A percentile compares a stretch with the other conserved stretches of the same genome.
These are phyloP conservation scores for Engraulis encrasicolus DNA, from an alignment of 2,113 vertebrate genomes.

Conservation along the genomic window DNA sequence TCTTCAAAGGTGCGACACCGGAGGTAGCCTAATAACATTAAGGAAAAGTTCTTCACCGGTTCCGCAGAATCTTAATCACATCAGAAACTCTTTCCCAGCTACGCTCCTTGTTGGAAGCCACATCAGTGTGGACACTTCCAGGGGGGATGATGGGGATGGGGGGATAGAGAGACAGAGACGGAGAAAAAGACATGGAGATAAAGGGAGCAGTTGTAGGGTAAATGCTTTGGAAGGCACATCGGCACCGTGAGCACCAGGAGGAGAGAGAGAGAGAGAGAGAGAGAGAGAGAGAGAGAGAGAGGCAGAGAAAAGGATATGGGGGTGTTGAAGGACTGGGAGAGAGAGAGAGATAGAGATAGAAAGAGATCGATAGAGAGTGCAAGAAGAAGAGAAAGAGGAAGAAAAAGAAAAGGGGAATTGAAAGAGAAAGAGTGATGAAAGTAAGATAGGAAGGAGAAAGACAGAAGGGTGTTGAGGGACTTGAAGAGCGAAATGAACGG, in stretches of 20 bases:
- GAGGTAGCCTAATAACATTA: neutral
- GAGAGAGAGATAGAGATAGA: neutral
- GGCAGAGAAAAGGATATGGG: neutral
- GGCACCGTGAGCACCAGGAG: neutral
- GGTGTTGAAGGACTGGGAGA: neutral
- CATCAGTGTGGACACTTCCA: neutral
- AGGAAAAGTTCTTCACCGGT: neutral
- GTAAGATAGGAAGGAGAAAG: no score
- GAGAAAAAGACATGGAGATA: no score
- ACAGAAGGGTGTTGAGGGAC: no score
- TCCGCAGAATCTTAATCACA: neutral
- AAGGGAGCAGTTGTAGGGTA: no score
- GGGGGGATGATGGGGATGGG: no score
- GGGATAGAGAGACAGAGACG: no score
- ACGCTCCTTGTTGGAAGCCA: neutral
- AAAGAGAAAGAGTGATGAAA: no score
- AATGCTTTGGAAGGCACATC: neutral
- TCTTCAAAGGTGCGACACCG: neutral
- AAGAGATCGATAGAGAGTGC: neutral
- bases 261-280: neutral
- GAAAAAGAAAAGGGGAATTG: neutral
- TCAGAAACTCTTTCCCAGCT: neutral
- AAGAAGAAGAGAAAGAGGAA: neutral
- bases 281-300: neutral
- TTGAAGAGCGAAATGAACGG: no score